Base-by-base conservation (phyloP, 2,113 vertebrate species). In the Tamias sibiricus region DNA sequence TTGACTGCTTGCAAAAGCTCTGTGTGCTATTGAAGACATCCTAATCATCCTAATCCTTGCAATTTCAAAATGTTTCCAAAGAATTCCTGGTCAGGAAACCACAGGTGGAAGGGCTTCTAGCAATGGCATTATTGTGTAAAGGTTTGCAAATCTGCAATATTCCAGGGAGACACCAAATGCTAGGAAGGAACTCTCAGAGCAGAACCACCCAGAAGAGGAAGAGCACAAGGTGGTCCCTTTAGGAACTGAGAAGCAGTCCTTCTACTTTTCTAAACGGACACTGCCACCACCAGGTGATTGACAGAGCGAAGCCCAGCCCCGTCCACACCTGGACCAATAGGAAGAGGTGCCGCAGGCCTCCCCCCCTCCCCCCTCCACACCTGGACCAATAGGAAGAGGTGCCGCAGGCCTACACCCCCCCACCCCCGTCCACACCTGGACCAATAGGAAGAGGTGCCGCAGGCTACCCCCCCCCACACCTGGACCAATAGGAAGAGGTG, bases 191-290 rank as follows among this genome's bases (percentile, higher is more conserved):
- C 22, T 14, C 62, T 1, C 26, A 3, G 26, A 44, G 26, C n/a
- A 37, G 47, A 66, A 26, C 28, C 57, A 24, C 4, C 1, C n/a
- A 57, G 30, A 35, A 13, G 4, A 6, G 37, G 28, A 54, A 69
- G 19, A 52, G 14, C 5, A 13, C 2, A 1, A 2, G 2, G 2
- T 4, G 54, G 13, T 42, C 42, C 2, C 2, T 1, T 40, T 1
- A 1, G 12, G 12, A 52, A 11, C 2, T 44, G 32, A 44, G 54
- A 81, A n/a, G 16, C 11, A 22, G 3, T 17, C 11, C 28, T 1
- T 69, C 16, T 6, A 0, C 47, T 40, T 59, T 24, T 3, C 37
- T 37, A 19, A 37, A 37, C 22, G n/a, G n/a, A 24, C 10, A 30
- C 35, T 20, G 0, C 0, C 37, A 6, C 13, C 17, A 75, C 2